phyloP scores from a whole-genome alignment of 1,140 invertebrate genomes.

The Rhizoglyphus robini region DNA sequence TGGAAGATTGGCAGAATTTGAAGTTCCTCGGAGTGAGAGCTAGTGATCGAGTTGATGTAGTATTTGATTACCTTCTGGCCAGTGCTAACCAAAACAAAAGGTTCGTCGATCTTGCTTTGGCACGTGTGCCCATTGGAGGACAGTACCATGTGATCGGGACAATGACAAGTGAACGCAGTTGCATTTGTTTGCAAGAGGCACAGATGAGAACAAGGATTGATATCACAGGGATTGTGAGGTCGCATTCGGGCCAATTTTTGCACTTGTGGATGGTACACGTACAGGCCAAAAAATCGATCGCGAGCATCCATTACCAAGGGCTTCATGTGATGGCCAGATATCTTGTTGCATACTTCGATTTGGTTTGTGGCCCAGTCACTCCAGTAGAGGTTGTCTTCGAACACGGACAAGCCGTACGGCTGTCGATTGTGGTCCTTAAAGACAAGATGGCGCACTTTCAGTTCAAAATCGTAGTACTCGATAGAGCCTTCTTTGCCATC shows the following conservation, averaged over 20 bases:
- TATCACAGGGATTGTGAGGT: slow-evolving; percentile 48
- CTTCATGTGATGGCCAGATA: slow-evolving; percentile 43
- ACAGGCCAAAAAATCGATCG: slow-evolving; percentile 33
- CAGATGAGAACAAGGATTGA: slow-evolving; percentile 55
- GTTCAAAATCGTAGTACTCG: slow-evolving; percentile 42
- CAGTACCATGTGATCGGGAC: slow-evolving; percentile 52
- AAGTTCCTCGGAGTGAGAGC: neutral
- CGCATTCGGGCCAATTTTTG: slow-evolving; percentile 26
- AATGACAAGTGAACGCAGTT: slow-evolving; percentile 52
- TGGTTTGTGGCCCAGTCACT: slow-evolving; percentile 50
- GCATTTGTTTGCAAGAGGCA: slow-evolving; percentile 53
- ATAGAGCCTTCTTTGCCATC: slow-evolving; percentile 40
- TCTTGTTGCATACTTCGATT: slow-evolving; percentile 29
- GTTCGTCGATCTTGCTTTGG: slow-evolving; percentile 26
- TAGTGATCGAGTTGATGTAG: slow-evolving; percentile 17
- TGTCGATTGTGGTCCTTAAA: slow-evolving; percentile 21
- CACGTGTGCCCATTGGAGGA: slow-evolving; percentile 32
- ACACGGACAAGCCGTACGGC: slow-evolving; percentile 58
- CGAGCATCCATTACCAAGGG: slow-evolving; percentile 31
- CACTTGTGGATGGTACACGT: slow-evolving; percentile 34
- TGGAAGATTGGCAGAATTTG: neutral
- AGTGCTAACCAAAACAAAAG: slow-evolving; percentile 21
- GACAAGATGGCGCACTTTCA: slow-evolving; percentile 30
- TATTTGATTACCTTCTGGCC: slow-evolving; percentile 20
- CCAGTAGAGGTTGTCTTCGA: slow-evolving; percentile 76